These are phyloP conservation scores for Athalia cordata DNA, from an alignment of 2,888 invertebrate species.

Conservation along the genomic window DNA sequence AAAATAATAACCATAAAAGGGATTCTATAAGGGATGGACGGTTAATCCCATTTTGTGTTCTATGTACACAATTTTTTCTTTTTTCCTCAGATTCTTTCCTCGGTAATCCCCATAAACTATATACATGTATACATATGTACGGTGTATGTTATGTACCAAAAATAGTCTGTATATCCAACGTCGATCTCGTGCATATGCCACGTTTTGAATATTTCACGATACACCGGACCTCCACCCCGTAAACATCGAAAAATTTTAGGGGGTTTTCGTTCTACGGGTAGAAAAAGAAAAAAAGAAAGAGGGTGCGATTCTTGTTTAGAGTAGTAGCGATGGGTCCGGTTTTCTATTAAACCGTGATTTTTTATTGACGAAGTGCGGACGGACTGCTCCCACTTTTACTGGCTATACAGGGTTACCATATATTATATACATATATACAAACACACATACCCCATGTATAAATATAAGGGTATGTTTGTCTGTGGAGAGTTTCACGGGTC, in stretches of 20 bases:
- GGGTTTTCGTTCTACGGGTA: too few species aligned
- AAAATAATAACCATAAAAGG: neutral
- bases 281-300: too few species aligned
- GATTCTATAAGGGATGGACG: neutral
- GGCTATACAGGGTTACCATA: too few species aligned
- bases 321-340: slow-evolving; percentile 48
- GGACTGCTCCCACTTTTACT: slow-evolving; percentile 29
- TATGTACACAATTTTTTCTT: neutral
- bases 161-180: too few species aligned
- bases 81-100: neutral
- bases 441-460: too few species aligned
- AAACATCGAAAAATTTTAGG: too few species aligned
- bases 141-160: too few species aligned
- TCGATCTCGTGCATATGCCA: slow-evolving; percentile 57
- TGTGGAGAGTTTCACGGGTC: slow-evolving; percentile 23
- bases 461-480: too few species aligned
- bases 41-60: slow-evolving; percentile 28
- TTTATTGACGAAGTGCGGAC: slow-evolving; percentile 72
- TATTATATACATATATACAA: too few species aligned
- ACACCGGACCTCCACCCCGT: neutral
- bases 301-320: slow-evolving; percentile 42
- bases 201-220: slow-evolving; percentile 70
- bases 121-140: neutral
- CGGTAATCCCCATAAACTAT: slow-evolving; percentile 14
- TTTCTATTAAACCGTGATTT: slow-evolving; percentile 72